These are phyloP conservation scores for Ploceus nigricollis DNA, from an alignment of 2,113 vertebrate genomes.

Conservation along the genomic window DNA sequence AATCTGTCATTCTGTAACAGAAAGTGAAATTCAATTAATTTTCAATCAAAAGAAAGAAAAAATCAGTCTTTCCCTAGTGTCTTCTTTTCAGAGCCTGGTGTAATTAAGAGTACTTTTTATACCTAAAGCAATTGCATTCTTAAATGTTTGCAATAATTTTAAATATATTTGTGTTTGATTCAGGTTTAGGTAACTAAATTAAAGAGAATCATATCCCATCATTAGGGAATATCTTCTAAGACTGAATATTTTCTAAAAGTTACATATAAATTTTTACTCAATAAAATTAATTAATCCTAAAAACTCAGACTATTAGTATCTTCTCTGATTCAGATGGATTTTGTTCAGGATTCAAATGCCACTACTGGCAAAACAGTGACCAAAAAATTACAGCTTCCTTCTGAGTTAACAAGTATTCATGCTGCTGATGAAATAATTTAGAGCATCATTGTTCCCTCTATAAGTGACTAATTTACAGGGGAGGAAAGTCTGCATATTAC, in stretches of 20 bases:
- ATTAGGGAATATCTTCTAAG: neutral
- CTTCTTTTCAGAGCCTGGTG: neutral
- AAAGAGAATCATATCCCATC: neutral
- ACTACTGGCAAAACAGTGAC: neutral
- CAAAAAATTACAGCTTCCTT: neutral
- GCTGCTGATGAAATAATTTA: slow-evolving; percentile 29
- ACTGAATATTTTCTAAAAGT: neutral
- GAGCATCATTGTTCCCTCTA: neutral
- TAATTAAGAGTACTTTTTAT: neutral
- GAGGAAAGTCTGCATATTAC: neutral
- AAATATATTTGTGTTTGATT: neutral
- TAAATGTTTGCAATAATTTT: neutral
- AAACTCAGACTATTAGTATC: neutral
- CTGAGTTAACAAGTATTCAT: neutral
- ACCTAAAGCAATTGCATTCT: neutral
- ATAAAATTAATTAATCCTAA: neutral
- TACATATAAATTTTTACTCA: neutral
- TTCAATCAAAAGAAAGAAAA: neutral
- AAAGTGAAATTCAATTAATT: neutral
- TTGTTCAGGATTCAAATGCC: neutral
- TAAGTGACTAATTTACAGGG: neutral
- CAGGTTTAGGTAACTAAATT: neutral
- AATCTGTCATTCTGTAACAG: neutral
- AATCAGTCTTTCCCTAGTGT: neutral
- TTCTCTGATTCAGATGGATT: neutral